These are phyloP conservation scores for Edolisoma coerulescens DNA, from an alignment of 2,113 vertebrate species.

Conservation along the genomic window DNA sequence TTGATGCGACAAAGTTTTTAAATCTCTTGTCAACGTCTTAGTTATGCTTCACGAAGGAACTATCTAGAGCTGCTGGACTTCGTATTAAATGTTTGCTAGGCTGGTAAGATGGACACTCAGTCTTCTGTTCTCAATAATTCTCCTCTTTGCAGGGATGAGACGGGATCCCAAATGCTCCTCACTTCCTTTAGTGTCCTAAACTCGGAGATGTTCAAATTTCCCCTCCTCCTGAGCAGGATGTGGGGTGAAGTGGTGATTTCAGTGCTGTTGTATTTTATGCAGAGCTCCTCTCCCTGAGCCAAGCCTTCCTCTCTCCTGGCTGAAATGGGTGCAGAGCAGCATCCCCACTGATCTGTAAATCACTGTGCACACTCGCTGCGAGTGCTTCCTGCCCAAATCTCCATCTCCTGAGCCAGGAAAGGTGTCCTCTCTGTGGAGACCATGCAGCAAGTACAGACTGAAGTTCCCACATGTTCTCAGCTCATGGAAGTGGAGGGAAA, in stretches of 20 bases:
- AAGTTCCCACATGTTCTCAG: background rate
- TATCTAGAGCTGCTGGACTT: constrained; percentile 23
- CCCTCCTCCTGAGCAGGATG: background rate
- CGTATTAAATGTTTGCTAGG: background rate
- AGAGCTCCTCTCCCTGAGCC: background rate
- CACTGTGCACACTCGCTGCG: accelerated
- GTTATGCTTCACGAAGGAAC: constrained; percentile 30
- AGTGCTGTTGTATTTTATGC: background rate
- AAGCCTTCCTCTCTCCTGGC: background rate
- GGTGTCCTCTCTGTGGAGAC: background rate
- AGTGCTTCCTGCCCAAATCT: background rate
- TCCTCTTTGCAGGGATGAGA: background rate
- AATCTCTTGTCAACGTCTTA: constrained; percentile 52
- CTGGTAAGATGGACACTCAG: background rate
- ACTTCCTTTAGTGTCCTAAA: background rate
- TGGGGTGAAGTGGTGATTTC: background rate
- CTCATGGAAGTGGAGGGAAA: background rate
- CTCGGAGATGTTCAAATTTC: background rate
- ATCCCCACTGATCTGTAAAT: no score
- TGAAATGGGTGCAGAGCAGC: background rate
- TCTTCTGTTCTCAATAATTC: background rate
- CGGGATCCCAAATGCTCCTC: background rate
- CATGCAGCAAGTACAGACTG: background rate
- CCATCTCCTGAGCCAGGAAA: background rate
- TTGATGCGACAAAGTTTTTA: constrained; percentile 19